Evolutionary conservation across 2,797 vertebrate species (phyloP).

Genomic region (Acipenser ruthenus): DNA sequence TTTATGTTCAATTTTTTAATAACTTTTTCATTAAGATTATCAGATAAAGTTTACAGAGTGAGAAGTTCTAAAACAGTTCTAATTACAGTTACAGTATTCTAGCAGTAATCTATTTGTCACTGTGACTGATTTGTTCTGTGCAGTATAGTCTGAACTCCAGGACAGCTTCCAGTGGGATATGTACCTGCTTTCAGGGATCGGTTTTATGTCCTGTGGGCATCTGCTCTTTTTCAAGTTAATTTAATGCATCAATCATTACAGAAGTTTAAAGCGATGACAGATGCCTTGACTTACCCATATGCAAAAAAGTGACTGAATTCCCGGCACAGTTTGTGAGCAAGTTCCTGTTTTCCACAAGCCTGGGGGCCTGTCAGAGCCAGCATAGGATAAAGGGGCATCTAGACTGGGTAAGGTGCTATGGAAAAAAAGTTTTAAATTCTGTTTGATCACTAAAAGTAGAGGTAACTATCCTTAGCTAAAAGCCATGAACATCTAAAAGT

Average conservation of each 20-base stretch:
- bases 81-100: too few relatives aligned
- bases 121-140: neutral
- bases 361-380: conserved; percentile 78
- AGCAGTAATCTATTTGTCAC: neutral
- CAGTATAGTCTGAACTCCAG: neutral
- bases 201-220: neutral
- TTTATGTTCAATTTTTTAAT: too few relatives aligned
- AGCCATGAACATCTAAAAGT: too few relatives aligned
- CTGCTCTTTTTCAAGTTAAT: neutral
- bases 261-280: neutral
- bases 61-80: neutral
- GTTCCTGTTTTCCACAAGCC: conserved; percentile 77
- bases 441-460: too few relatives aligned
- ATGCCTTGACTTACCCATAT: conserved; percentile 63
- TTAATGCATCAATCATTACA: neutral
- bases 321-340: conserved; percentile 75
- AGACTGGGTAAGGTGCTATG: conserved; percentile 65
- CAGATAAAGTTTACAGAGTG: neutral
- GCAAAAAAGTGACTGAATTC: conserved; percentile 75
- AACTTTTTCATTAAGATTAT: too few relatives aligned
- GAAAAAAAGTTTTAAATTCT: too few relatives aligned
- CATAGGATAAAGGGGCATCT: conserved; percentile 72
- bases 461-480: too few relatives aligned
- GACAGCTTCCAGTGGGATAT: neutral
- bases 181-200: neutral